phyloP scores from a whole-genome alignment of 1,140 invertebrate species.

The silkworm (Bombyx mori) region ASM3026992v2 NC_085133.1:9832001-9832500 shows the following conservation, averaged over 20 bases:
- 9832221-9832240: constrained; percentile 24
- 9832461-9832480: too few relatives aligned
- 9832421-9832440: too few relatives aligned
- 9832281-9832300: constrained; percentile 32
- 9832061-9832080: not conserved
- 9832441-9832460: too few relatives aligned
- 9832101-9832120: constrained; percentile 19
- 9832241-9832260: constrained; percentile 15
- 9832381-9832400: too few relatives aligned
- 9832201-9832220: constrained; percentile 72
- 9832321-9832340: constrained; percentile 37
- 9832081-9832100: constrained; percentile 10
- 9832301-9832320: constrained; percentile 30
- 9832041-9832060: not conserved
- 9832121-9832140: constrained; percentile 36
- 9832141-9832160: constrained; percentile 31
- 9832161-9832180: constrained; percentile 61
- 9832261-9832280: constrained; percentile 44
- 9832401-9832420: too few relatives aligned
- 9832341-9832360: constrained; percentile 45
- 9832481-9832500: too few relatives aligned
- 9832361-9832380: constrained; percentile 43
- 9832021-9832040: not conserved
- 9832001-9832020: too few relatives aligned
- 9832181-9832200: constrained; percentile 65